Evolutionary conservation across 2,888 invertebrate genomes (phyloP).

Genomic region (Lathronympha strigana): DNA sequence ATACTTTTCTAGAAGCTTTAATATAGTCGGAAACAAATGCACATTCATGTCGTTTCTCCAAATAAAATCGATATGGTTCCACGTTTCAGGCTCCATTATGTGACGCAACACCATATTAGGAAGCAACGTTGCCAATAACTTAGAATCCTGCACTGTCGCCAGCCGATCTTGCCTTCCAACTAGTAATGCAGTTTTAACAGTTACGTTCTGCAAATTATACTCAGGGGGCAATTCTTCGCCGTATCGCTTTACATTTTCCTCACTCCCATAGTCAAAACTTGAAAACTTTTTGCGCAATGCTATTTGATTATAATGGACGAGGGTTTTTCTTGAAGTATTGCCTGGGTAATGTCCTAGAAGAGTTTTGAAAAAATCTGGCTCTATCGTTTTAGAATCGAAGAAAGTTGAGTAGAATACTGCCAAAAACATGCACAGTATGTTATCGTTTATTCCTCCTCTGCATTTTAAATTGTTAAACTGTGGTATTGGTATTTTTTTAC

Average conservation of each 20-base stretch:
- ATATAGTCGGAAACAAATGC: conserved; percentile 26
- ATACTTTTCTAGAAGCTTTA: conserved; percentile 19
- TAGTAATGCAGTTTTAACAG: conserved; percentile 45
- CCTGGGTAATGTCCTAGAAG: conserved; percentile 49
- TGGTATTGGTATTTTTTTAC: conserved; percentile 42
- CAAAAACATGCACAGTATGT: conserved; percentile 51
- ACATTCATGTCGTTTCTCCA: conserved; percentile 36
- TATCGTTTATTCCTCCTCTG: conserved; percentile 34
- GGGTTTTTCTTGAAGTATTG: conserved; percentile 52
- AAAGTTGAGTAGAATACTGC: conserved; percentile 63
- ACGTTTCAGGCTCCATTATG: conserved; percentile 24
- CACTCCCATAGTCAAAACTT: conserved; percentile 38
- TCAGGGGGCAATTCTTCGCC: conserved; percentile 43
- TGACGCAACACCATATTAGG: conserved; percentile 35
- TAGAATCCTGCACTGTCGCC: conserved; percentile 37
- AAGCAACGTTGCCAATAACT: conserved; percentile 31
- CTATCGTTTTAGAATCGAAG: conserved; percentile 78
- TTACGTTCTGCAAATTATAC: conserved; percentile 52
- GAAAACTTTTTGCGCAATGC: conserved; percentile 46
- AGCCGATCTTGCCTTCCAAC: conserved; percentile 39
- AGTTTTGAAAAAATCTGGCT: conserved; percentile 47
- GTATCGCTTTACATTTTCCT: conserved; percentile 17
- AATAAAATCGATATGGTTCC: conserved; percentile 40
- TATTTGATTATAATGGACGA: conserved; percentile 53
- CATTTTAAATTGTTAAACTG: conserved; percentile 43